These are phyloP conservation scores for Magallana angulata DNA, from an alignment of 1,140 invertebrate genomes.

Conservation along the genomic window DNA sequence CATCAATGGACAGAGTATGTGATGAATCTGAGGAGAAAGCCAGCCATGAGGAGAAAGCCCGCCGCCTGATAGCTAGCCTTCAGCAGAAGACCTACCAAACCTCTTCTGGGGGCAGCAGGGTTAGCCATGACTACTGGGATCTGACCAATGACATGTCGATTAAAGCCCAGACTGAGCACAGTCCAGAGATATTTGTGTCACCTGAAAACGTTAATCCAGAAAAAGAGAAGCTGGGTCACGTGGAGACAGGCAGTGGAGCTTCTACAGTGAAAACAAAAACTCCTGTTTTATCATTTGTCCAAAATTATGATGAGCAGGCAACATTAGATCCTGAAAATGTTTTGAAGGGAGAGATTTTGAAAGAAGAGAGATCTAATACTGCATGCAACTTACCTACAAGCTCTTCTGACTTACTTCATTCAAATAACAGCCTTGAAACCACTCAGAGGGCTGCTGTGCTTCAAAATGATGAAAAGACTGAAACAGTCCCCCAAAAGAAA, in stretches of 20 bases:
- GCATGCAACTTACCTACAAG: no score
- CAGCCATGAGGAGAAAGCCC: background rate
- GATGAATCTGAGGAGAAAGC: background rate
- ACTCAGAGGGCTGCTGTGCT: background rate
- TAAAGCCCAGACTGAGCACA: background rate
- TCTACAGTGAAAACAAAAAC: background rate
- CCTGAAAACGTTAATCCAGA: background rate
- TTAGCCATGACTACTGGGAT: background rate
- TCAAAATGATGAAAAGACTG: slow-evolving; percentile 1
- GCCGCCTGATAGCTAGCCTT: background rate
- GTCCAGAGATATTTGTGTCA: background rate
- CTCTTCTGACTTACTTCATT: no score
- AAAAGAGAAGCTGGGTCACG: background rate
- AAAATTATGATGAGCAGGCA: background rate
- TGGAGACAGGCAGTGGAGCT: background rate
- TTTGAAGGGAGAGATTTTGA: background rate
- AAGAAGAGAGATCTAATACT: background rate
- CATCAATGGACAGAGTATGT: background rate
- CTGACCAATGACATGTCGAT: background rate
- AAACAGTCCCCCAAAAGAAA: background rate
- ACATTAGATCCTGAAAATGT: background rate
- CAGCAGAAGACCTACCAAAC: background rate
- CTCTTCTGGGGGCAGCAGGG: background rate
- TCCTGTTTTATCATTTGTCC: background rate
- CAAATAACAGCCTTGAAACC: no score